Conservation (phyloP, 2,888 invertebrate species). For the Ypsolopha sequella region DNA sequence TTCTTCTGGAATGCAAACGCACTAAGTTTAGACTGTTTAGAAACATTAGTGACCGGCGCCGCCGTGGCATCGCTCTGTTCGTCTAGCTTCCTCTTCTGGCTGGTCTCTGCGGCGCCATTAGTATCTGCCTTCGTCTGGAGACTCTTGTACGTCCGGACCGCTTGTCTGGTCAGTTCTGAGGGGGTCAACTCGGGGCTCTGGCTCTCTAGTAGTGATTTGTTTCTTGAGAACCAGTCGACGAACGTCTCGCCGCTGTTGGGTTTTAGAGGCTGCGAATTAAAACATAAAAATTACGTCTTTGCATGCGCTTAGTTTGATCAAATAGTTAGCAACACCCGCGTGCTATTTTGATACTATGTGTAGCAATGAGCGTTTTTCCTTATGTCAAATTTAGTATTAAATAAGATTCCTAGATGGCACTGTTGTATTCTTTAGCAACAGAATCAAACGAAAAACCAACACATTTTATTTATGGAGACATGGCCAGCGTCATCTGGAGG, state of each 20-base stretch:
- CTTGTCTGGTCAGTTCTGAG: constrained; percentile 68
- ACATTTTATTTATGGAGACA: no score
- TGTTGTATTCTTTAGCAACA: no score
- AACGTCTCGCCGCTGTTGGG: constrained; percentile 63
- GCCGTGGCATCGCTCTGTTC: constrained; percentile 29
- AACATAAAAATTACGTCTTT: no score
- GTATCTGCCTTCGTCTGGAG: constrained; percentile 26
- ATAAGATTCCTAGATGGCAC: no score
- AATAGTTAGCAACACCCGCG: no score
- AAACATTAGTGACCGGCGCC: constrained; percentile 29
- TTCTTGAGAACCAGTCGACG: constrained; percentile 71
- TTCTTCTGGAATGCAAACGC: constrained; percentile 56
- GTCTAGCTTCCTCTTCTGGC: constrained; percentile 46
- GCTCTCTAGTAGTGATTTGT: constrained; percentile 64
- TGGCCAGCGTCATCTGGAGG: no score
- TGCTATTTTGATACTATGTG: no score
- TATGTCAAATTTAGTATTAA: no score
- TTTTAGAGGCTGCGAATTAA: constrained; percentile 34
- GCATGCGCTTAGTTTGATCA: no score
- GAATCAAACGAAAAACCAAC: no score
- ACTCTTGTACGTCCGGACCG: constrained; percentile 62
- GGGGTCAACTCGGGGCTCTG: constrained; percentile 67
- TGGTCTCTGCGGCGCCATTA: constrained; percentile 18
- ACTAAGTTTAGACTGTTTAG: constrained; percentile 62
- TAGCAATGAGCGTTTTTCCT: no score